phyloP scores from a whole-genome alignment of 2,113 vertebrate genomes.

The Neolamprologus ventralis region DNA sequence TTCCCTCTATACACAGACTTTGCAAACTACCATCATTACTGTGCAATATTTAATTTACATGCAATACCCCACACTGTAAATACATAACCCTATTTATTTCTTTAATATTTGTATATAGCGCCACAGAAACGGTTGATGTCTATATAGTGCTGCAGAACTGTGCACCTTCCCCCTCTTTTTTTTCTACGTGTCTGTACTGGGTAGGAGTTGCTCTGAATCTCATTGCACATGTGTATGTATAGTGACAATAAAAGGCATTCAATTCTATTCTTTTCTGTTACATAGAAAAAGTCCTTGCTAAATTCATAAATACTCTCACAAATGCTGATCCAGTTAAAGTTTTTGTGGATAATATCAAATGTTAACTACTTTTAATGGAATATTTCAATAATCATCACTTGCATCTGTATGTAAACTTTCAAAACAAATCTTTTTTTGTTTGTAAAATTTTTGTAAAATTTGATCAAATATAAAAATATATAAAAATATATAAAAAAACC shows the following conservation, averaged over 20 bases:
- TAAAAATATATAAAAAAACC: rapidly evolving
- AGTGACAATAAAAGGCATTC: background rate
- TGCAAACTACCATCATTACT: background rate
- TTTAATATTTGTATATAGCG: background rate
- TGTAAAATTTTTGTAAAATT: background rate
- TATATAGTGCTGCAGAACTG: background rate
- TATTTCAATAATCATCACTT: background rate
- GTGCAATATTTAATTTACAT: background rate
- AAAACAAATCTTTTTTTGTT: background rate
- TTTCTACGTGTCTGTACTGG: rapidly evolving
- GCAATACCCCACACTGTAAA: background rate
- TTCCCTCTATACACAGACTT: background rate
- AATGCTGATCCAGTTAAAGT: background rate
- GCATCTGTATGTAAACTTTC: background rate
- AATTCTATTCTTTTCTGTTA: rapidly evolving
- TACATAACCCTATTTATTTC: background rate
- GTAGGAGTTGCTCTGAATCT: background rate
- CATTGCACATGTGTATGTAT: background rate
- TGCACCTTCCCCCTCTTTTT: background rate
- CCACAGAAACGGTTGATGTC: background rate
- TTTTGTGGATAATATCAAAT: rapidly evolving
- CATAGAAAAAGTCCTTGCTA: background rate
- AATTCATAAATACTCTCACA: background rate
- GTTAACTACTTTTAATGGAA: background rate
- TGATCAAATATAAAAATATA: background rate